These are phyloP conservation scores for Urocolius indicus DNA, from an alignment of 2,113 vertebrate genomes.

Conservation along the genomic window DNA sequence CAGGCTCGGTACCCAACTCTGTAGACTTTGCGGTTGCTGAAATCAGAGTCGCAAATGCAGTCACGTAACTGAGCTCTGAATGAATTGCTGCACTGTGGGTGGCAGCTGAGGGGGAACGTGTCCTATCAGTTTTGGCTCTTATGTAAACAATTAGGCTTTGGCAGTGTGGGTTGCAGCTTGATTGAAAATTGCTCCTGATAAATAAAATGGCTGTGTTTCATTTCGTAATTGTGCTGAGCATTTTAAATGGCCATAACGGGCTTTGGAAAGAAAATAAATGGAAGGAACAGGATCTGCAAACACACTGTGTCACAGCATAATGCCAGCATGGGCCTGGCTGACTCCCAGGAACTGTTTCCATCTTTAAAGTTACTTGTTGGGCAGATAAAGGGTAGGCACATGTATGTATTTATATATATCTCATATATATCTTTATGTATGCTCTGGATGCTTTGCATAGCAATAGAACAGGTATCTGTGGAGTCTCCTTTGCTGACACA, in stretches of 20 bases:
- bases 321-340: neutral
- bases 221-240: neutral
- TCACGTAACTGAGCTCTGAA: neutral
- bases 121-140: neutral
- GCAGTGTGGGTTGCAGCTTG: neutral
- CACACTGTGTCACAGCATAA: neutral
- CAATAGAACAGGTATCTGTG: neutral
- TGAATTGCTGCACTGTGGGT: neutral
- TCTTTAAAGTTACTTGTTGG: neutral
- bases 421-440: too few species aligned
- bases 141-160: neutral
- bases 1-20: neutral
- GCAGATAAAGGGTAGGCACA: neutral
- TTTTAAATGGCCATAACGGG: neutral
- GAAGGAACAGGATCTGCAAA: neutral
- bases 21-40: neutral
- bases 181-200: slow-evolving; percentile 24
- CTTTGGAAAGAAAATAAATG: neutral
- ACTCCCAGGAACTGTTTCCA: neutral
- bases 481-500: neutral
- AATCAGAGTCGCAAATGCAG: neutral
- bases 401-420: neutral
- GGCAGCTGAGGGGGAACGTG: neutral
- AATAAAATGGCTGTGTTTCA: slow-evolving; percentile 7
- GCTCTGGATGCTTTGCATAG: neutral